phyloP scores from a whole-genome alignment of 2,113 vertebrate genomes.

The Puntigrus tetrazona region DNA sequence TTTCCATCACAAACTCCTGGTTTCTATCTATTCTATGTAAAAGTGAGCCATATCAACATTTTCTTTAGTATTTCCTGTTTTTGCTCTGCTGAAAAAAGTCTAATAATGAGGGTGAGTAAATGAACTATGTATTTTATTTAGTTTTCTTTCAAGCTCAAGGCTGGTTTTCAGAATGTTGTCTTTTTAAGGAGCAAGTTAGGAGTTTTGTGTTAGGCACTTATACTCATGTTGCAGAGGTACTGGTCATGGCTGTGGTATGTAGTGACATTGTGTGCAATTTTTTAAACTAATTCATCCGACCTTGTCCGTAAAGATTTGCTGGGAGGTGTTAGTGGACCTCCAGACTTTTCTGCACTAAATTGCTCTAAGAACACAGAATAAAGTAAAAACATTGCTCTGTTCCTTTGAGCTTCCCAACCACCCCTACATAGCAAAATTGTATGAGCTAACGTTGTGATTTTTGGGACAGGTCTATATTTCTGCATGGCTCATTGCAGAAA shows the following conservation, averaged over 20 bases:
- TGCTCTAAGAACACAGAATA: neutral
- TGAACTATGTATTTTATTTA: neutral
- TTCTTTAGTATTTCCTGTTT: neutral
- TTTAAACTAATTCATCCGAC: neutral
- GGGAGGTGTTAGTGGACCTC: neutral
- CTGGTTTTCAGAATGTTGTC: neutral
- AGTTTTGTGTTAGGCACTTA: conserved; percentile 4
- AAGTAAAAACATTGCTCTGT: conserved; percentile 11
- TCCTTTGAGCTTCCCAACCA: neutral
- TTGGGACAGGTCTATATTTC: neutral
- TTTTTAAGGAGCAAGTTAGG: neutral
- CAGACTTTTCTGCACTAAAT: neutral
- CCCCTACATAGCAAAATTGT: neutral
- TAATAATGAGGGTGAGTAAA: neutral
- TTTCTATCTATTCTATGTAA: neutral
- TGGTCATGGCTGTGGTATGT: neutral
- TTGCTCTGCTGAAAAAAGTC: neutral
- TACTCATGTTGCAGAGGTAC: neutral
- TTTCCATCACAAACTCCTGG: neutral
- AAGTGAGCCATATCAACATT: neutral
- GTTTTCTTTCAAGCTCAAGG: neutral
- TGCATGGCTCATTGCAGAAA: neutral
- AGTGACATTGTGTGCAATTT: neutral
- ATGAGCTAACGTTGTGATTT: neutral
- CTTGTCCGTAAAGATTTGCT: neutral